Evolutionary conservation across 2,888 invertebrate species (phyloP), one percentile per base, ranked within the genome.

Genomic region (Amblyteles armatorius): DNA sequence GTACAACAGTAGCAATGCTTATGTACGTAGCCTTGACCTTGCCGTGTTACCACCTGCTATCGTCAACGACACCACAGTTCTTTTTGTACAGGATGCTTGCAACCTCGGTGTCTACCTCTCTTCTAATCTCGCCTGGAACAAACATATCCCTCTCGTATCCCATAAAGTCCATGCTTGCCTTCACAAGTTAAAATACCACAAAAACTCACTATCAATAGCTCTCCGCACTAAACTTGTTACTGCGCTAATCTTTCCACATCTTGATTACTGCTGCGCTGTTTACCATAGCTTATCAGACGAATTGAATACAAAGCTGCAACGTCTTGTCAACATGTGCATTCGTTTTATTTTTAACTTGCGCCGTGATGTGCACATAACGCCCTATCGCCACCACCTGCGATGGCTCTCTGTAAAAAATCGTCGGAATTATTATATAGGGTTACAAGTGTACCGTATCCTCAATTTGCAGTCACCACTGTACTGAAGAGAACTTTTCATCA

Each of bases 181-280:
- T 22, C 63, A 77, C 19, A 52, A 60, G n/a, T 60, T 69, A 0
- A 82, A 71, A 33, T 9, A 63, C 36, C 76, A 67, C 22, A 50
- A 63, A 40, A 81, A 74, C 40, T 19, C 52, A 0, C 44, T 74
- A n/a, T 74, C 73, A 5, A 13, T 22, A 5, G 33, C 13, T 7
- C 19, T 74, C 0, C 50, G 81, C 5, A 40, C 3, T 5, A 55
- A 77, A 9, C 50, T 82, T 5, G 60, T 82, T 3, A 3, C 69
- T 16, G n/a, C 82, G 3, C 68, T 77, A 0, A 77, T 82, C 19
- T 63, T 60, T 4, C 71, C 82, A 0, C 40, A 57, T 29, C 22
- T 69, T 7, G 77, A 82, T 22, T 77, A 82, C n/a, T 77, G 77
- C 22, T 77, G 79, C 33, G 26, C 16, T 7, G 68, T 55, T 6